These are phyloP conservation scores for Drosophila quadrilineata DNA, from an alignment of 1,140 invertebrate species.

Conservation along the genomic window DNA sequence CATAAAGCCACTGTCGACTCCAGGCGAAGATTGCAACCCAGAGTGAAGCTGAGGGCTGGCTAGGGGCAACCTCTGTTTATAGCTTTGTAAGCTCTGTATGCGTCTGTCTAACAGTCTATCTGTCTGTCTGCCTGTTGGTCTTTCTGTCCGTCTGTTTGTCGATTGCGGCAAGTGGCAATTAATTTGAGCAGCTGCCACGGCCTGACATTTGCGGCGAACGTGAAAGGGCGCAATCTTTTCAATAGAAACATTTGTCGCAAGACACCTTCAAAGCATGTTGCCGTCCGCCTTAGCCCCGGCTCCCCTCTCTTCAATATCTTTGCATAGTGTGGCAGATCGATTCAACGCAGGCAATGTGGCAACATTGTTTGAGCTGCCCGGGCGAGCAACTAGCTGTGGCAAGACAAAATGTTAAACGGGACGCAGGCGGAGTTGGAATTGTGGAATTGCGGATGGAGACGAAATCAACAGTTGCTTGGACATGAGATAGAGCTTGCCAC, in stretches of 20 bases:
- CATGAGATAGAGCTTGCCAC: neutral
- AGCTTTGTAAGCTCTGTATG: no score
- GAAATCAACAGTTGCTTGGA: neutral
- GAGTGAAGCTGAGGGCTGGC: no score
- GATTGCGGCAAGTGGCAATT: slow-evolving; percentile 35
- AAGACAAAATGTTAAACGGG: slow-evolving; percentile 67
- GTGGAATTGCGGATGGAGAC: neutral
- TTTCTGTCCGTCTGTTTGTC: no score
- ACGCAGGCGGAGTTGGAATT: slow-evolving; percentile 26
- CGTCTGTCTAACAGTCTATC: no score
- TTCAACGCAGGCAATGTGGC: slow-evolving; percentile 31
- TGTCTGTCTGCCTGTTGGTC: no score
- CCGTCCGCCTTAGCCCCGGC: no score
- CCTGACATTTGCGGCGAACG: slow-evolving; percentile 43
- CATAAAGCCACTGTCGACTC: no score
- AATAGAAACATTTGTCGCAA: slow-evolving; percentile 48
- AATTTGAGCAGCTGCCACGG: slow-evolving; percentile 39
- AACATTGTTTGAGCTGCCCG: slow-evolving; percentile 33
- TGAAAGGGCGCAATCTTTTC: slow-evolving; percentile 47
- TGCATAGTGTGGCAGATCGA: slow-evolving; percentile 22
- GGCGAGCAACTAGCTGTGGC: slow-evolving; percentile 35
- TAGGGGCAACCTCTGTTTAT: no score
- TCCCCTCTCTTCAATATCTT: neutral
- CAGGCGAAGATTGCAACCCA: no score
- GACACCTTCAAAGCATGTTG: slow-evolving; percentile 10